phyloP scores from a whole-genome alignment of 1,140 invertebrate genomes.

The Bactericera cockerelli region DNA sequence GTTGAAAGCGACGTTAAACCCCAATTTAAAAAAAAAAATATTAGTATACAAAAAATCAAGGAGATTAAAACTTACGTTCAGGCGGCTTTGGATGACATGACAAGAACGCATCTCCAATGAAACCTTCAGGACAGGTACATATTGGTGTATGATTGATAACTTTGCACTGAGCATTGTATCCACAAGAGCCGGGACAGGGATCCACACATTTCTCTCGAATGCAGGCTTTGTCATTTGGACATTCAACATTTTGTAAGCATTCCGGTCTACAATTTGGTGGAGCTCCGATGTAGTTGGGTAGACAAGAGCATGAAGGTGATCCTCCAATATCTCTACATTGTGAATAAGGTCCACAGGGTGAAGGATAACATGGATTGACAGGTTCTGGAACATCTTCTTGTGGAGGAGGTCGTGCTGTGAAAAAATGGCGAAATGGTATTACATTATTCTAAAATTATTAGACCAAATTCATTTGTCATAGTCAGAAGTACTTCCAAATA shows the following conservation, averaged over 20 bases:
- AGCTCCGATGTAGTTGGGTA: constrained; percentile 37
- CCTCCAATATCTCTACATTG: constrained; percentile 40
- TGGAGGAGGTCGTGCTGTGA: constrained; percentile 13
- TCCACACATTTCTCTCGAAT: constrained; percentile 45
- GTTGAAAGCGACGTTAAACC: too few relatives aligned
- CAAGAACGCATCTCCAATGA: constrained; percentile 49
- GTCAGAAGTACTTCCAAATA: too few relatives aligned
- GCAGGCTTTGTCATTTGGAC: constrained; percentile 40
- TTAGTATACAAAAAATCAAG: too few relatives aligned
- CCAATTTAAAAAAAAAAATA: too few relatives aligned
- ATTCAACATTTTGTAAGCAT: constrained; percentile 48
- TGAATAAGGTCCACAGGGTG: constrained; percentile 48
- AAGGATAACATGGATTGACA: constrained; percentile 46
- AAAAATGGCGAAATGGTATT: too few relatives aligned
- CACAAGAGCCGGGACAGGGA: constrained; percentile 35
- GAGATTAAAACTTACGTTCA: constrained; percentile 22
- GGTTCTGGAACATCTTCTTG: constrained; percentile 24
- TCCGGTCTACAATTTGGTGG: constrained; percentile 46
- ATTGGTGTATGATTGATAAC: constrained; percentile 31
- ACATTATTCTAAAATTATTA: too few relatives aligned
- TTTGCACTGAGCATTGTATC: constrained; percentile 27
- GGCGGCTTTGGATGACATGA: constrained; percentile 34
- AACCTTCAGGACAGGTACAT: constrained; percentile 45
- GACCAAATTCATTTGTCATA: too few relatives aligned
- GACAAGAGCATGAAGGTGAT: constrained; percentile 43